Evolutionary conservation across 2,888 invertebrate genomes (phyloP), one percentile per base, ranked within the genome.

Genomic region (Drosophila limbata): DNA sequence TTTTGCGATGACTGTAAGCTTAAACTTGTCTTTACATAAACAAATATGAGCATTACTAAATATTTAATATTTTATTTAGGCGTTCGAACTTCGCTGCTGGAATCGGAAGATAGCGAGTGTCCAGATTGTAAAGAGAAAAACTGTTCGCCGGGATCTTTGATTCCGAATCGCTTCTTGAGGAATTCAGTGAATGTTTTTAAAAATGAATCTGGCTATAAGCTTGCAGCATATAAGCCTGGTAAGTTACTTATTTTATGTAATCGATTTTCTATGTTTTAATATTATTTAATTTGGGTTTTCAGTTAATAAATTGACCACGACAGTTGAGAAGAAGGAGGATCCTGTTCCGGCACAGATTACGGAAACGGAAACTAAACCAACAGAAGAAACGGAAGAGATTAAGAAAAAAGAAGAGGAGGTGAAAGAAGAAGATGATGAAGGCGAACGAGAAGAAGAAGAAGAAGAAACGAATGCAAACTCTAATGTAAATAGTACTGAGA

Each of bases 1-100:
- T 99, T 98, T 93, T 99, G 99, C 93, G 99, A 99, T 93, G 99
- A 99, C 93, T 99, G 99, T 96, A 94, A 94, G 95, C 93, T 64
- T 33, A 37, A 9, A 59, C 1, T 5, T 10, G 3, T 56, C 25
- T 0, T 0, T 33, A 11, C 4, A 6, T 10, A 35, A 8, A 15
- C 35, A n/a, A 4, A 6, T 13, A 17, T 33, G 3, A 42, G 1
- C 1, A 10, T 25, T 19, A 55, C n/a, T 40, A 39, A 53, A 1
- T 15, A 17, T 10, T 3, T 15, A 11, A 57, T 42, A 9, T 15
- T 42, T 37, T 1, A 45, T 91, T 4, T 88, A 97, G 97, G 97
- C 93, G 97, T 98, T 67, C 95, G 98, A 75, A 96, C 96, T 69
- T 95, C 96, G 48, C 93, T 99, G 51, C 92, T 99, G 62, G 98